These are phyloP conservation scores for Trachelus tabidus DNA, from an alignment of 2,888 invertebrate species.

Conservation along the genomic window DNA sequence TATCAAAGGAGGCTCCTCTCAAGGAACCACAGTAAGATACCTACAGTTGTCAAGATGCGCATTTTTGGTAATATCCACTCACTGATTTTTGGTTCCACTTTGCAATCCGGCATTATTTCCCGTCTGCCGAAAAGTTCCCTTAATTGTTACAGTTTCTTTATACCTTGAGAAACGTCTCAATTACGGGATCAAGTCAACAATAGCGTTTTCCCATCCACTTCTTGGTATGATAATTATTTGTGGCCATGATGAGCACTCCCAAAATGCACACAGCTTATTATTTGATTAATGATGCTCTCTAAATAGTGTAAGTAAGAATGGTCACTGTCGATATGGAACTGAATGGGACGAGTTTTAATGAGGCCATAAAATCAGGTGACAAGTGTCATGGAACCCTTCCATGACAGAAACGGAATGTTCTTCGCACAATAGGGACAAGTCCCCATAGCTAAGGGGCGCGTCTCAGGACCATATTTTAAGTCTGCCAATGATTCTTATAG, in stretches of 20 bases:
- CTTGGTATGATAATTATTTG: conserved; percentile 32
- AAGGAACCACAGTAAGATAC: too few species aligned
- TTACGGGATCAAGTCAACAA: conserved; percentile 40
- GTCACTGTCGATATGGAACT: conserved; percentile 49
- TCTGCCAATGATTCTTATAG: conserved; percentile 32
- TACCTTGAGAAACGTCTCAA: conserved; percentile 43
- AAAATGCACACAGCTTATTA: conserved; percentile 32
- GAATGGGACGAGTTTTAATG: conserved; percentile 46
- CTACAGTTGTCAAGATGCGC: too few species aligned
- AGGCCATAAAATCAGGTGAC: conserved; percentile 61
- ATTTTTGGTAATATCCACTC: too few species aligned
- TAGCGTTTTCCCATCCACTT: conserved; percentile 17
- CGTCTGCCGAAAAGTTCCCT: too few species aligned
- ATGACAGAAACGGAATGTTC: conserved; percentile 4
- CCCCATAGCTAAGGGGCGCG: conserved; percentile 32
- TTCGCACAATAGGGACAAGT: conserved; percentile 46
- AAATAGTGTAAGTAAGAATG: conserved; percentile 57
- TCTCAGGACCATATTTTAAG: conserved; percentile 43
- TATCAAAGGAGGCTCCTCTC: too few species aligned
- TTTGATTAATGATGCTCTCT: conserved; percentile 21
- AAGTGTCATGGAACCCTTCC: conserved; percentile 49
- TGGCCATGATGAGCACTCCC: conserved; percentile 32
- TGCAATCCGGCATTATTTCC: too few species aligned
- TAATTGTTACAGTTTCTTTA: too few species aligned
- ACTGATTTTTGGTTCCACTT: too few species aligned